phyloP scores from a whole-genome alignment of 2,113 vertebrate species.

The Plecturocebus donacophilus region DNA sequence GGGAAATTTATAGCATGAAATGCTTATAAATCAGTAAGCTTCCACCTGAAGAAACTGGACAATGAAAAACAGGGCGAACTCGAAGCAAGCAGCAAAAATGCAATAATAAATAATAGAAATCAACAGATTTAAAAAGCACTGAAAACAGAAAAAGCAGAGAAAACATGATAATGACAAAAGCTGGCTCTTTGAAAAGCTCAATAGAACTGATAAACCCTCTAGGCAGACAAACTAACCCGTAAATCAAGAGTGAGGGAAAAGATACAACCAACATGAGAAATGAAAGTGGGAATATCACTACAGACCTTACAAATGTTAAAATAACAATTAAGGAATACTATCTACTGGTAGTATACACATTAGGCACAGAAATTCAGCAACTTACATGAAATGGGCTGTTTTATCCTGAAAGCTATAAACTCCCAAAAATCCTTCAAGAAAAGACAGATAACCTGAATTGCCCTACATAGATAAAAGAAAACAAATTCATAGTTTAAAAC shows the following conservation, averaged over 20 bases:
- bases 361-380: not conserved
- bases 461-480: not conserved
- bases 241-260: not conserved
- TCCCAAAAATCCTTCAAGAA: not conserved
- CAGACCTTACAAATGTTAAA: not conserved
- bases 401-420: not conserved
- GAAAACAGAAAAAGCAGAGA: not conserved
- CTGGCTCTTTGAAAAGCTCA: not conserved
- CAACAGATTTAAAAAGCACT: not conserved
- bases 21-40: not conserved
- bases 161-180: not conserved
- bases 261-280: not conserved
- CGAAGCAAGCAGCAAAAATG: not conserved
- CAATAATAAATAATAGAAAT: not conserved
- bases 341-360: no score
- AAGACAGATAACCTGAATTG: not conserved
- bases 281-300: not conserved
- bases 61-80: not conserved
- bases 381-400: not conserved
- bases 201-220: not conserved
- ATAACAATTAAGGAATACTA: not conserved
- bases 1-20: not conserved
- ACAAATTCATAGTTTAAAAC: not conserved
- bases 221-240: not conserved
- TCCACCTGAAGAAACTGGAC: not conserved